Evolutionary conservation across 1,140 invertebrate genomes (phyloP).

Genomic region (Megathymus violae): DNA sequence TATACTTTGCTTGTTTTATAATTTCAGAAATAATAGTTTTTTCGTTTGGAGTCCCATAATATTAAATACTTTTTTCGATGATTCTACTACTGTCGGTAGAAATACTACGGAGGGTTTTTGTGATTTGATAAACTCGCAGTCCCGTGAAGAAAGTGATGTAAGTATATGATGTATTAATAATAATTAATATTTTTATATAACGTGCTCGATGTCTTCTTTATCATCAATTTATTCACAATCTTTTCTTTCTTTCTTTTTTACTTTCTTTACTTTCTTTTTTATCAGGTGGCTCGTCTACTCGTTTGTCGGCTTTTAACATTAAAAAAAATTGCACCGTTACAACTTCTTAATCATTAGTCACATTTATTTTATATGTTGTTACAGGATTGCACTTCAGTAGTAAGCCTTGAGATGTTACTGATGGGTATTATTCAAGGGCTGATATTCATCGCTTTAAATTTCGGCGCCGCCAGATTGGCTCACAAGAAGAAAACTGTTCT

Average conservation of each 20-base stretch:
- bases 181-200: too few species aligned
- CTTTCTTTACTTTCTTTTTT: too few species aligned
- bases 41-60: conserved; percentile 29
- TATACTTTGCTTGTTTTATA: too few species aligned
- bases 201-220: too few species aligned
- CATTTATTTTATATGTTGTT: too few species aligned
- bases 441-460: conserved; percentile 28
- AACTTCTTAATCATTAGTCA: too few species aligned
- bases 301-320: too few species aligned
- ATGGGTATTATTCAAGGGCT: conserved; percentile 15
- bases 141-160: conserved; percentile 1
- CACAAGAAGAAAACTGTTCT: conserved; percentile 36
- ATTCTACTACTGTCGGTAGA: background rate
- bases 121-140: conserved; percentile 8
- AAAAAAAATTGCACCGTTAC: too few species aligned
- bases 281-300: too few species aligned
- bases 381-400: conserved; percentile 19
- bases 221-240: too few species aligned
- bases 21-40: conserved; percentile 37
- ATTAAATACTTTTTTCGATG: conserved; percentile 7
- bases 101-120: conserved; percentile 14
- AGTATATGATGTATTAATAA: too few species aligned
- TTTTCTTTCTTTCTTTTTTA: too few species aligned
- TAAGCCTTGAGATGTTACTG: conserved; percentile 6
- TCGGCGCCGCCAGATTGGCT: conserved; percentile 27